phyloP scores from a whole-genome alignment of 2,113 vertebrate species.

The Embiotoca jacksoni region DNA sequence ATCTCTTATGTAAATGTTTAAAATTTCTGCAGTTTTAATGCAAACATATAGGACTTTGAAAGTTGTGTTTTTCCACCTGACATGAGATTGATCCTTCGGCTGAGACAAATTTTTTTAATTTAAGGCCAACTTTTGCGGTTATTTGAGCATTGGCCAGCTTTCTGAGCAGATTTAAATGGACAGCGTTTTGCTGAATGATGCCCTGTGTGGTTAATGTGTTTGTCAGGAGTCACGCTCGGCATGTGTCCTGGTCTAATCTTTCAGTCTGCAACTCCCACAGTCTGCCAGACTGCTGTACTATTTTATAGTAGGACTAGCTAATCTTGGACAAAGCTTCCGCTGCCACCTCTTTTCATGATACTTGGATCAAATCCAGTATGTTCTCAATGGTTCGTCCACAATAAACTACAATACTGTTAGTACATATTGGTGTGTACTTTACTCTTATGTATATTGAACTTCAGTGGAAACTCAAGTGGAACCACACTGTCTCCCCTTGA shows the following conservation, averaged over 20 bases:
- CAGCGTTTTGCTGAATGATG: neutral
- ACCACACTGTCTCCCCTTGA: neutral
- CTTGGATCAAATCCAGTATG: constrained; percentile 41
- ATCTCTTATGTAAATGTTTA: neutral
- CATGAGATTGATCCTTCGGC: neutral
- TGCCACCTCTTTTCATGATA: constrained; percentile 39
- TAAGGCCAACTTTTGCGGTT: neutral
- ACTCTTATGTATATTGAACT: constrained; percentile 10
- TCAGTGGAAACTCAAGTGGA: constrained; percentile 13
- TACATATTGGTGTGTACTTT: constrained; percentile 10
- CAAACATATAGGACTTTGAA: neutral
- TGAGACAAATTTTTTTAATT: neutral
- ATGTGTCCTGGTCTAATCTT: constrained; percentile 43
- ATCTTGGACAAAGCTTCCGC: constrained; percentile 40
- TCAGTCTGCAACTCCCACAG: constrained; percentile 41
- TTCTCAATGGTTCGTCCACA: constrained; percentile 42
- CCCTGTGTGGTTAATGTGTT: constrained; percentile 22
- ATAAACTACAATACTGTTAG: constrained; percentile 10
- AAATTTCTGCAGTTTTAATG: neutral
- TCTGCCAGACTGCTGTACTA: constrained; percentile 50
- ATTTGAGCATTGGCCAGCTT: neutral
- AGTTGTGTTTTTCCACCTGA: neutral
- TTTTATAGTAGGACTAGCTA: constrained; percentile 37
- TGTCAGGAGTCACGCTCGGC: constrained; percentile 30
- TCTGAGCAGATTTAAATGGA: neutral